A percentile compares a stretch with the other conserved stretches of the same genome.
Evolutionary conservation across 2,888 invertebrate genomes (phyloP).

Genomic region (Rotaria macrura): DNA sequence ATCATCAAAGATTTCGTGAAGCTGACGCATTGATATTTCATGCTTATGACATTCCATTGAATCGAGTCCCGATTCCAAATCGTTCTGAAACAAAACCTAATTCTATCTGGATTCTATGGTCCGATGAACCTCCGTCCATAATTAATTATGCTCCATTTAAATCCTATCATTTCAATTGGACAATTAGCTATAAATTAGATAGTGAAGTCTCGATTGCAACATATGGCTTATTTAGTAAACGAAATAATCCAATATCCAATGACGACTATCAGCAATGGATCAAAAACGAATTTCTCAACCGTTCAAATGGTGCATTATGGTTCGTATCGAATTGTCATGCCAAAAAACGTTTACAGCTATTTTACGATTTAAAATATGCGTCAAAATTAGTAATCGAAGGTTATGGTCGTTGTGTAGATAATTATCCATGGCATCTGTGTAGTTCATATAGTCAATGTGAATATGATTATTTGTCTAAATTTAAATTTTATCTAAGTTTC

Average conservation of each 20-base stretch:
- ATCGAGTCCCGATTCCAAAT: neutral
- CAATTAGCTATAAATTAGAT: constrained; percentile 20
- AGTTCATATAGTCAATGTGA: neutral
- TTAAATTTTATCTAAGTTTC: neutral
- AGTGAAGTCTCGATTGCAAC: neutral
- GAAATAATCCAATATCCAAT: neutral
- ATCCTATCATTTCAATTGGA: neutral
- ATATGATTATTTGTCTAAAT: neutral
- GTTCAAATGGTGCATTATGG: neutral
- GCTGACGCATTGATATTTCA: constrained; percentile 10
- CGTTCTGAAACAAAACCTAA: neutral
- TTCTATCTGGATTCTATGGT: neutral
- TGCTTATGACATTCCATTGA: neutral
- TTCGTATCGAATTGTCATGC: neutral
- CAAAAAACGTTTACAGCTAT: neutral
- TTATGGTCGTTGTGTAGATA: constrained; percentile 16
- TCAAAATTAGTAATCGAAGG: neutral
- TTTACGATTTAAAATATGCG: neutral
- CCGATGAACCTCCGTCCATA: neutral
- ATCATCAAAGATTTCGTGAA: neutral
- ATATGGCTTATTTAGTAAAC: neutral
- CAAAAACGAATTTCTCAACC: neutral
- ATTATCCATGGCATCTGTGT: constrained; percentile 5
- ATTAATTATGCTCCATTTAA: neutral
- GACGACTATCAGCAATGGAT: neutral